Percentiles rank a stretch among this genome's conserved stretches.
Conservation (phyloP, 2,113 vertebrate species). For the Asarcornis scutulata region DNA sequence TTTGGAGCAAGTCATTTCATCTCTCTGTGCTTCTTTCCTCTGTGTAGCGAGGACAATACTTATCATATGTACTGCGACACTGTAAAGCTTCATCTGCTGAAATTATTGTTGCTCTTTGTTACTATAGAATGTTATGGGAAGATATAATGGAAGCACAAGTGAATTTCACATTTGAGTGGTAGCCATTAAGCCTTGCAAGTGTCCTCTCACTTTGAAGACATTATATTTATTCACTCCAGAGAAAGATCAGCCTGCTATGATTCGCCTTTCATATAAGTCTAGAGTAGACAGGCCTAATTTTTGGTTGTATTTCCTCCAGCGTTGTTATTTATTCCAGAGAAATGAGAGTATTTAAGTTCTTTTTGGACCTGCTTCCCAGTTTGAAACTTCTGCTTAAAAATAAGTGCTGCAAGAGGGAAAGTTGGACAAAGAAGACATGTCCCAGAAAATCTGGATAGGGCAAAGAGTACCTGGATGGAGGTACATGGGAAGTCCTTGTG, state of each 20-base stretch:
- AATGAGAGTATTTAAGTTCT: background rate
- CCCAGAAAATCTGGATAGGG: background rate
- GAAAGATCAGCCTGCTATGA: background rate
- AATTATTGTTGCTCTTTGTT: constrained; percentile 15
- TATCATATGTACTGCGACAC: background rate
- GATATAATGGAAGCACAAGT: constrained; percentile 21
- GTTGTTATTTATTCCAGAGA: background rate
- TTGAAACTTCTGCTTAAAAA: background rate
- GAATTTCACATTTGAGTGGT: constrained; percentile 39
- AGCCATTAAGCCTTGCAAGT: background rate
- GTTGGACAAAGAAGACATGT: background rate
- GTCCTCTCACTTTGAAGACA: background rate
- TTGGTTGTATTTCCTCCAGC: background rate
- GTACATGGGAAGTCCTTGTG: accelerated
- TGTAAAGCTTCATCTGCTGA: constrained; percentile 26
- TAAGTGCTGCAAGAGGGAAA: background rate
- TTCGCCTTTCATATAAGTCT: background rate
- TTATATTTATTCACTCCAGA: background rate
- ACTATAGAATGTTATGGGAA: background rate
- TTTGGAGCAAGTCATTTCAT: constrained; percentile 1
- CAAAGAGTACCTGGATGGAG: background rate
- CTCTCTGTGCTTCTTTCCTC: background rate
- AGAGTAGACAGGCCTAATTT: background rate
- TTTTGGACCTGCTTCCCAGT: background rate
- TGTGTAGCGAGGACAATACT: background rate